Evolutionary conservation across 2,113 vertebrate genomes (phyloP).

Genomic region (Amazona vittata): DNA sequence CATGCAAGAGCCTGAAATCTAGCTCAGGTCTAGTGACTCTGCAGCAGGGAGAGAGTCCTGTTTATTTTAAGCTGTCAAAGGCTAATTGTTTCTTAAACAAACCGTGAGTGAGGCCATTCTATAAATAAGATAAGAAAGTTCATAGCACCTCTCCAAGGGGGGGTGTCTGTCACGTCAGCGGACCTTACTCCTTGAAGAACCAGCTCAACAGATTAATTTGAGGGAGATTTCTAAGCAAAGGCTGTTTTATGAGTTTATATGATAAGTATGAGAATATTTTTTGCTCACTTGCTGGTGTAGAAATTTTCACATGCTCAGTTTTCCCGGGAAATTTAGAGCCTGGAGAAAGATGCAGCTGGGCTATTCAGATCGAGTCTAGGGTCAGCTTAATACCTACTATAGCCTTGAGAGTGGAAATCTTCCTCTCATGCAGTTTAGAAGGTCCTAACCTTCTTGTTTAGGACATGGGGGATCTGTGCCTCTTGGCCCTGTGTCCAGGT

Average conservation of each 20-base stretch:
- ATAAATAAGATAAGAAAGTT: not conserved
- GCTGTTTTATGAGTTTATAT: not conserved
- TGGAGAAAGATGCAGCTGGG: not conserved
- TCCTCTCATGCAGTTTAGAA: not conserved
- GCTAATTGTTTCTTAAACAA: conserved; percentile 61
- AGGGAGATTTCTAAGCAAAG: not conserved
- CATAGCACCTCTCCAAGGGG: not conserved
- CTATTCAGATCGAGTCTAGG: not conserved
- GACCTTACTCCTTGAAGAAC: not conserved
- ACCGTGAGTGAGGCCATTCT: not conserved
- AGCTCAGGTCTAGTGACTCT: not conserved
- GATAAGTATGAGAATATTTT: not conserved
- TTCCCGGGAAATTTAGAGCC: not conserved
- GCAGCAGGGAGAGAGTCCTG: not conserved
- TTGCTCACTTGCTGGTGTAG: not conserved
- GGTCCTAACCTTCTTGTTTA: not conserved
- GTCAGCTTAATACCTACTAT: not conserved
- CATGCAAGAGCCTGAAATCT: not conserved
- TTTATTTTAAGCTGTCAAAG: conserved; percentile 49
- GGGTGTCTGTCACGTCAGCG: not conserved
- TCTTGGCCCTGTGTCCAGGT: not conserved
- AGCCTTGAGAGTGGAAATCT: not conserved
- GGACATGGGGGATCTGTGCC: accelerated
- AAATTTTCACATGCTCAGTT: not conserved
- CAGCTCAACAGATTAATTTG: not conserved